Conservation (phyloP, 2,888 invertebrate species). For the Meiosimyza decipiens region DNA sequence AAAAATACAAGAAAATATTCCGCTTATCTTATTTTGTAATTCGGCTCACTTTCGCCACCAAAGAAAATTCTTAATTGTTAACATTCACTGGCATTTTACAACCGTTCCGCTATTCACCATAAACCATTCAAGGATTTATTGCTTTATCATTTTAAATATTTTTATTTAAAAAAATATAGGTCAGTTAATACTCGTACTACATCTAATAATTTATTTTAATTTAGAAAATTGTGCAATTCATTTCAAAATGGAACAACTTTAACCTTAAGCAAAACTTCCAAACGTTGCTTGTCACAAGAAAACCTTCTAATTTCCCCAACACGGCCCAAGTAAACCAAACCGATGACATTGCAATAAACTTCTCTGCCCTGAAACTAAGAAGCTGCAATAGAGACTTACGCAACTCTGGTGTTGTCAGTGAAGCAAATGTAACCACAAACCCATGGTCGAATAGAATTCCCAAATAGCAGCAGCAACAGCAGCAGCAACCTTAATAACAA, state of each 20-base stretch:
- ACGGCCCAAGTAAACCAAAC: slow-evolving; percentile 12
- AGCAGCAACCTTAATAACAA: neutral
- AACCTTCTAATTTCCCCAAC: slow-evolving; percentile 25
- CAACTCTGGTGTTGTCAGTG: neutral
- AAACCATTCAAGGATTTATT: too few relatives aligned
- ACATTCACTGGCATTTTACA: too few relatives aligned
- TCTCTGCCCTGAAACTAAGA: neutral
- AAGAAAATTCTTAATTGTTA: too few relatives aligned
- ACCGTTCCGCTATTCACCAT: too few relatives aligned
- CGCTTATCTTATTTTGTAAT: too few relatives aligned
- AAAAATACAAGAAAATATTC: too few relatives aligned
- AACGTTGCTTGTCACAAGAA: neutral
- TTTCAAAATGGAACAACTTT: neutral
- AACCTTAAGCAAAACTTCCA: slow-evolving; percentile 17
- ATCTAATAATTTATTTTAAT: neutral
- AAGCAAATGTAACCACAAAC: slow-evolving; percentile 20
- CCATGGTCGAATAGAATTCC: slow-evolving; percentile 15
- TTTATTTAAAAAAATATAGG: too few relatives aligned
- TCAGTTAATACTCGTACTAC: too few relatives aligned
- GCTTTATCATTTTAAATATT: too few relatives aligned
- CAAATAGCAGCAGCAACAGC: neutral
- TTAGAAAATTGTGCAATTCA: slow-evolving; percentile 33
- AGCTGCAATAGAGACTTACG: neutral
- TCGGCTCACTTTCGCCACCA: too few relatives aligned
- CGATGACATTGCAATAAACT: slow-evolving; percentile 38